A percentile compares a stretch with the other conserved stretches of the same genome.
These are phyloP conservation scores for Tachina lurida DNA, from an alignment of 2,888 invertebrate species.

Conservation along the genomic window DNA sequence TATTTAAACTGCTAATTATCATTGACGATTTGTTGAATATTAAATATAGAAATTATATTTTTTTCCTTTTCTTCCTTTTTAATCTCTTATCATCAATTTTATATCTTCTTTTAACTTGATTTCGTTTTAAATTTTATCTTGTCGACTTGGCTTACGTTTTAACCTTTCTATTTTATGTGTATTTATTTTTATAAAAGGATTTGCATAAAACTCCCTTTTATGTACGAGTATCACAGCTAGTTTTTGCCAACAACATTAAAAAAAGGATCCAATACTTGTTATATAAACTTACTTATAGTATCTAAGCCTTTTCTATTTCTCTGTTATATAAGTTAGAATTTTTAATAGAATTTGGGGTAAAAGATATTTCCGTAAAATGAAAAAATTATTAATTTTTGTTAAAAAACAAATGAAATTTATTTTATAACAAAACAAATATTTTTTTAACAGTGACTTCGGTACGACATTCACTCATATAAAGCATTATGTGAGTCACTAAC, in stretches of 20 bases:
- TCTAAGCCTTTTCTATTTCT: constrained; percentile 38
- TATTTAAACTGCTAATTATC: constrained; percentile 1
- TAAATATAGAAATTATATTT: too few relatives aligned
- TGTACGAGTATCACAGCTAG: constrained; percentile 27
- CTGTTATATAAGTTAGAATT: neutral
- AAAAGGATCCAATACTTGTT: constrained; percentile 39
- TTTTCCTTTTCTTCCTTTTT: neutral
- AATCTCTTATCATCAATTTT: neutral
- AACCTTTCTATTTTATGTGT: constrained; percentile 63
- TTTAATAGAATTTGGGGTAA: neutral
- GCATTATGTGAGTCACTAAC: too few relatives aligned
- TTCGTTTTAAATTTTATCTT: constrained; percentile 33
- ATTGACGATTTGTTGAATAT: neutral
- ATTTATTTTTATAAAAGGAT: constrained; percentile 60
- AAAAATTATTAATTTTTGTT: too few relatives aligned
- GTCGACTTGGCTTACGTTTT: constrained; percentile 38
- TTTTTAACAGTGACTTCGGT: too few relatives aligned
- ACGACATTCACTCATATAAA: too few relatives aligned
- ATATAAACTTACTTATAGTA: constrained; percentile 41
- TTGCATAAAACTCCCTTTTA: constrained; percentile 67
- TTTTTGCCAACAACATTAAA: constrained; percentile 18
- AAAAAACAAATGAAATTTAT: too few relatives aligned
- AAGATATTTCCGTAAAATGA: neutral
- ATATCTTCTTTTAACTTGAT: neutral
- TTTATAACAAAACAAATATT: too few relatives aligned